Percentiles rank a stretch among this genome's conserved stretches.
Conservation (phyloP, 2,888 invertebrate species). For the Proisotoma minuta region DNA sequence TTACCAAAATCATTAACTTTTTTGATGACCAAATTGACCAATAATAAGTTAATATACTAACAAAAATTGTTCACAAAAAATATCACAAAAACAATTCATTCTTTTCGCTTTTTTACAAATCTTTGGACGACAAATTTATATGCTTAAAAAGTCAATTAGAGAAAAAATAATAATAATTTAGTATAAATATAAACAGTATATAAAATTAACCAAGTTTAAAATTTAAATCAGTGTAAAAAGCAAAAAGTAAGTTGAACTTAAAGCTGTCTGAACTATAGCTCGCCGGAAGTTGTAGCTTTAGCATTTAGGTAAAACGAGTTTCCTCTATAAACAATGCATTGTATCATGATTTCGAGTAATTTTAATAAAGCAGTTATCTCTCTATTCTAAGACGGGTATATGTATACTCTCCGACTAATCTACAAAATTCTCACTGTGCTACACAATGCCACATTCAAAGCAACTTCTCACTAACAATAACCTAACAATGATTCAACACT, state of each 20-base stretch:
- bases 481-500: not conserved
- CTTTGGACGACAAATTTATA: too few species aligned
- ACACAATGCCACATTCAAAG: not conserved
- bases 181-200: not conserved
- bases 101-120: too few species aligned
- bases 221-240: constrained; percentile 9
- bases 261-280: constrained; percentile 3
- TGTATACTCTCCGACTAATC: not conserved
- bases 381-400: not conserved
- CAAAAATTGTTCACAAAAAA: too few species aligned
- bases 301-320: constrained; percentile 6
- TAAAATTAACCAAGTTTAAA: not conserved
- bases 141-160: too few species aligned
- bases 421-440: not conserved
- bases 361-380: constrained; percentile 1
- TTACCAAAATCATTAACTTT: constrained; percentile 36
- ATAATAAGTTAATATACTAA: too few species aligned
- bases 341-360: not conserved
- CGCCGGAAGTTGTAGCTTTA: constrained; percentile 14
- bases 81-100: too few species aligned
- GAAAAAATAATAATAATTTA: too few species aligned
- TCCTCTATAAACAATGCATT: constrained; percentile 9
- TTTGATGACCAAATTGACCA: too few species aligned
- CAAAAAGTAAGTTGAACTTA: constrained; percentile 9
- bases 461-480: not conserved